A percentile compares a stretch with the other conserved stretches of the same genome.
phyloP scores from a whole-genome alignment of 2,888 invertebrate genomes.

The Mythimna ferrago region DNA sequence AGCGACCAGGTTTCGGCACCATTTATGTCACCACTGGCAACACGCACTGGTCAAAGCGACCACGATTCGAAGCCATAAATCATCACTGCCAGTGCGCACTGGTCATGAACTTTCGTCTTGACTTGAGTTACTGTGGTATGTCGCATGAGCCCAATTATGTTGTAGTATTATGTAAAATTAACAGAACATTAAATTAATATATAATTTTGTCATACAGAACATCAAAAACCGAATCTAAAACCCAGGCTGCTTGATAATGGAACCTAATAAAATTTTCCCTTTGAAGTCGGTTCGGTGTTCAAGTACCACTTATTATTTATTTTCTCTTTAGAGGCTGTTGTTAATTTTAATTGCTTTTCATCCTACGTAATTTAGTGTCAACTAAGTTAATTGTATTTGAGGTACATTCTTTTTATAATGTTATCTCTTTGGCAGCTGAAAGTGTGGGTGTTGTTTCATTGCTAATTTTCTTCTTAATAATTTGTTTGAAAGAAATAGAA shows the following conservation, averaged over 20 bases:
- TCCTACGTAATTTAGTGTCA: conserved; percentile 25
- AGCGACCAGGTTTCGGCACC: too few species aligned
- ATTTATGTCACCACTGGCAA: too few species aligned
- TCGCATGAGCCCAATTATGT: too few species aligned
- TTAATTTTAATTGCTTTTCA: conserved; percentile 47
- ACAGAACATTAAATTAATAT: not conserved
- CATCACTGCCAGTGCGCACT: too few species aligned
- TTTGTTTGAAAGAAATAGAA: too few species aligned
- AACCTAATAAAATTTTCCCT: conserved; percentile 25
- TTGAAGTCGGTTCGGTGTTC: conserved; percentile 20
- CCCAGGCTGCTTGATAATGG: conserved; percentile 15
- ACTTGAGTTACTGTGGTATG: too few species aligned
- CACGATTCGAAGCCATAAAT: too few species aligned
- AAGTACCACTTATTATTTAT: conserved; percentile 43
- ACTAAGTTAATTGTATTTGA: conserved; percentile 14
- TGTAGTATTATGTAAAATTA: not conserved
- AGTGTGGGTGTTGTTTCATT: not conserved
- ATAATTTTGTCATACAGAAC: not conserved
- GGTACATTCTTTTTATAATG: conserved; percentile 3
- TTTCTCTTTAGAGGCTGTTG: conserved; percentile 31
- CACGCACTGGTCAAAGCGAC: too few species aligned
- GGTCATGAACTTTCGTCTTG: too few species aligned
- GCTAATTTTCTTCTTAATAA: not conserved
- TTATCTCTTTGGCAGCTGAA: not conserved
- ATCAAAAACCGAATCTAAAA: conserved; percentile 11